These are phyloP conservation scores for Myodes glareolus DNA, from an alignment of 2,113 vertebrate species.

Conservation along the genomic window DNA sequence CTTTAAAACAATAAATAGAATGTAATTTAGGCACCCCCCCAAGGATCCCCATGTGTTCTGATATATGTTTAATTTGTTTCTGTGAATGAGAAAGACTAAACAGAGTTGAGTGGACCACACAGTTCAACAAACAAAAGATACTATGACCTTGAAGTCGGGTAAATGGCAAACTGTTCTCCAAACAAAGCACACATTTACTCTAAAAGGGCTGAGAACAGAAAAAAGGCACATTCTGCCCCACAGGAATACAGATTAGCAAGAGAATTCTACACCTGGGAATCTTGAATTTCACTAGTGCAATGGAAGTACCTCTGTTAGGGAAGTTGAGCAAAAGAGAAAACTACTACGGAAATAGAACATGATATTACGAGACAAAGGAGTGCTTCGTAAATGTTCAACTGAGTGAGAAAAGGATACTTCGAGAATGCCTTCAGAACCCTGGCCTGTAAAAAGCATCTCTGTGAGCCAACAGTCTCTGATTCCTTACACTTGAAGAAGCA, in stretches of 20 bases:
- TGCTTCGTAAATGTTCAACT: slow-evolving; percentile 28
- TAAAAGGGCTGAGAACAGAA: slow-evolving; percentile 41
- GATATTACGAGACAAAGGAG: slow-evolving; percentile 51
- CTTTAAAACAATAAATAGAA: slow-evolving; percentile 57
- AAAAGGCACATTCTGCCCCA: slow-evolving; percentile 50
- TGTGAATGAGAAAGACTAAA: slow-evolving; percentile 51
- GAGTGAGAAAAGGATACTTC: background rate
- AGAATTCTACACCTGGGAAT: slow-evolving; percentile 64
- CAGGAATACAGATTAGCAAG: slow-evolving; percentile 11
- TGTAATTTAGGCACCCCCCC: background rate
- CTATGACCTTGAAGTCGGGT: slow-evolving; percentile 40
- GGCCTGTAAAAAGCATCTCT: background rate
- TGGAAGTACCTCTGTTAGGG: background rate
- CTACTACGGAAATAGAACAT: slow-evolving; percentile 37
- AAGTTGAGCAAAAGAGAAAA: background rate
- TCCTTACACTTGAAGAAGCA: slow-evolving; percentile 43
- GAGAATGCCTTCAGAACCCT: background rate
- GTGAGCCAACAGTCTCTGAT: background rate
- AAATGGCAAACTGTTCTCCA: slow-evolving; percentile 64
- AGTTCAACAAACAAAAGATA: slow-evolving; percentile 69
- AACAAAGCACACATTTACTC: slow-evolving; percentile 52
- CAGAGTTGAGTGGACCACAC: slow-evolving; percentile 49
- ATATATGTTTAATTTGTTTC: slow-evolving; percentile 57
- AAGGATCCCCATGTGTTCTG: slow-evolving; percentile 25
- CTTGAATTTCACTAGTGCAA: slow-evolving; percentile 50